These are phyloP conservation scores for Micronisus gabar DNA, from an alignment of 2,113 vertebrate species.

Conservation along the genomic window DNA sequence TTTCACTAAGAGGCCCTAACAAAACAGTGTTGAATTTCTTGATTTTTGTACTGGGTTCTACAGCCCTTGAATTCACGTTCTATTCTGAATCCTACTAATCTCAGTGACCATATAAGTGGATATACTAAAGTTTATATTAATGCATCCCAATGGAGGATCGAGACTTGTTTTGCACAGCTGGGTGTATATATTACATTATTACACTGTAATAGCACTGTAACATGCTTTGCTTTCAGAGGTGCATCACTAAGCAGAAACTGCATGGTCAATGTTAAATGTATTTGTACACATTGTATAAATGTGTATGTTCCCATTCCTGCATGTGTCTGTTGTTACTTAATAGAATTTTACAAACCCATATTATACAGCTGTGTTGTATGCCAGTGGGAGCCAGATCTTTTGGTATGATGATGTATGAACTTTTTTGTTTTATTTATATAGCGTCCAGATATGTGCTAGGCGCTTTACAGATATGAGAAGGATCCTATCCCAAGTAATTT, in stretches of 20 bases:
- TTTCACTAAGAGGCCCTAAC: background rate
- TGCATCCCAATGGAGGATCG: background rate
- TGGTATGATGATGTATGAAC: background rate
- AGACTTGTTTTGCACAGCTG: background rate
- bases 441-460: slow-evolving; percentile 49
- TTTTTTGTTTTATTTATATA: slow-evolving; percentile 57
- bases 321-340: slow-evolving; percentile 47
- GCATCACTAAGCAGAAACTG: slow-evolving; percentile 32
- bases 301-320: slow-evolving; percentile 63
- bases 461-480: slow-evolving; percentile 65
- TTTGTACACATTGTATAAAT: slow-evolving; percentile 66
- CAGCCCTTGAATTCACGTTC: background rate
- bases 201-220: background rate
- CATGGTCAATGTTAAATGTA: slow-evolving; percentile 62
- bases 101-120: background rate
- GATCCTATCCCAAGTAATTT: background rate
- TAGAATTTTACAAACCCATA: slow-evolving; percentile 5
- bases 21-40: background rate
- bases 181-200: background rate
- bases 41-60: background rate
- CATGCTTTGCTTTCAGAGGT: slow-evolving; percentile 29
- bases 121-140: background rate
- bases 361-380: background rate
- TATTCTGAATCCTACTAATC: background rate
- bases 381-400: slow-evolving; percentile 11